These are phyloP conservation scores for Heliconius hewitsoni DNA, from an alignment of 1,140 invertebrate genomes.

Conservation along the genomic window DNA sequence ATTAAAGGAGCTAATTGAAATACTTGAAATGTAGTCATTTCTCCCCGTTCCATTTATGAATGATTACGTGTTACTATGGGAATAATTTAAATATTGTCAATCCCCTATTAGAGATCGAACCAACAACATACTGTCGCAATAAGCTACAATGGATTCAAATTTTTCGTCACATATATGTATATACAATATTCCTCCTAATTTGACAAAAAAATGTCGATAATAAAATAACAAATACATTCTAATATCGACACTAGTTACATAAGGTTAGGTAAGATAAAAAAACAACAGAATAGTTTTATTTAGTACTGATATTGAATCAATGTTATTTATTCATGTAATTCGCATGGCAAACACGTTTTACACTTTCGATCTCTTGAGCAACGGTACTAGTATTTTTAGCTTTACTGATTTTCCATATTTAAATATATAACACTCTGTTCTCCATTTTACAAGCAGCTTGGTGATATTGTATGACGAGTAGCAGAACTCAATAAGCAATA, in stretches of 20 bases:
- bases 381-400: background rate
- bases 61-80: too few species aligned
- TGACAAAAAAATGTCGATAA: background rate
- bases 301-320: background rate
- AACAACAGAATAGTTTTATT: background rate
- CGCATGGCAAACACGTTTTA: conserved; percentile 1
- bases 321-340: conserved; percentile 7
- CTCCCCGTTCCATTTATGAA: too few species aligned
- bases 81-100: too few species aligned
- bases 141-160: too few species aligned
- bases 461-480: too few species aligned
- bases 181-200: background rate
- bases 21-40: too few species aligned
- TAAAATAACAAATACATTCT: background rate
- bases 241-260: background rate
- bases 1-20: too few species aligned
- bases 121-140: too few species aligned
- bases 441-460: background rate
- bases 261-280: background rate
- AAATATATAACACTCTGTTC: background rate
- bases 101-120: too few species aligned
- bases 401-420: background rate
- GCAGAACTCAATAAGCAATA: too few species aligned
- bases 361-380: conserved; percentile 23
- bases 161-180: background rate